Base-by-base conservation (phyloP, 2,888 invertebrate genomes). In the Hemithea aestivaria region DNA sequence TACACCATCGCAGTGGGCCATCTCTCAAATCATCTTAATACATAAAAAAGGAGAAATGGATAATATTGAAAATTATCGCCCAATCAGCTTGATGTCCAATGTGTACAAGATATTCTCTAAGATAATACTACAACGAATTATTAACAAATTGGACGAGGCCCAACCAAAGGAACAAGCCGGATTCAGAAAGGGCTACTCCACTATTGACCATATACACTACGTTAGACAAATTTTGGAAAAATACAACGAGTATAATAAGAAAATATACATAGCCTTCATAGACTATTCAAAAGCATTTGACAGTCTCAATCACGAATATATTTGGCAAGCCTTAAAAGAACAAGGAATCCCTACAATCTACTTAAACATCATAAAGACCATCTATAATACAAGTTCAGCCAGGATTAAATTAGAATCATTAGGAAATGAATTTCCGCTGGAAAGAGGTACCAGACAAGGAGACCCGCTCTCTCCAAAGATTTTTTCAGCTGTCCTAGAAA, bases 131-230 rank as follows among this genome's bases (percentile, higher is more conserved):
- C n/a, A 27, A 7, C 2, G 40, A 6, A 24, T 33, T 6, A 11
- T 10, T 23, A 20, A 20, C 20, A 9, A 7, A 3, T 25, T 39
- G 0, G 39, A 39, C 6, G 31, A 40, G 29, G 24, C 40, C 2
- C 45, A 45, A 36, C 43, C 45, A 5, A 16, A n/a, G 22, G 42
- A 48, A 37, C 48, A 44, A 9, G 45, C 47, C 6, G 50, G 41
- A 0, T 45, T 47, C 9, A 12, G 35, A 12, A 36, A 24, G 7
- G 7, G 25, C 3, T 36, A n/a, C 10, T 39, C 41, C 3, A 37
- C 42, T 0, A 12, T 44, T 1, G 40, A 49, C 28, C 45, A 49
- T 11, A 49, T 47, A 7, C 37, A 42, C 16, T 30, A 27, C 0
- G 10, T 41, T 1, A 21, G 20, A 16, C 41, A 39, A 30, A n/a